Evolutionary conservation across 2,888 invertebrate genomes (phyloP).

Genomic region (Cosmia pyralina): DNA sequence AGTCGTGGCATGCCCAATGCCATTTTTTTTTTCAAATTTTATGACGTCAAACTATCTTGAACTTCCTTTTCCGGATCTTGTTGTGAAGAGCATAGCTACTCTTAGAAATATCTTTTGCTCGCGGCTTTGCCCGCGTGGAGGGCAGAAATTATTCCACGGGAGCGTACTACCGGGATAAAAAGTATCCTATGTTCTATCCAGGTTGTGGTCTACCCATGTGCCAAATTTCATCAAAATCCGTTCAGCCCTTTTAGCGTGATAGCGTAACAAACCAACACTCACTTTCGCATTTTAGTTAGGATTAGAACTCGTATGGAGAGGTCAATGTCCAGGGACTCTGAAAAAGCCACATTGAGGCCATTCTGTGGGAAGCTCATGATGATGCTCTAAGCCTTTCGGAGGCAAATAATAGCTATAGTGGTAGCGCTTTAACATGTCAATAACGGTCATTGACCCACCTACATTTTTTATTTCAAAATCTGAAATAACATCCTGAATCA

Average conservation of each 20-base stretch:
- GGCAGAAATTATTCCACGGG: too few species aligned
- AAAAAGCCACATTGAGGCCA: neutral
- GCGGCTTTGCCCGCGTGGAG: too few species aligned
- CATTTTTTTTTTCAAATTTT: conserved; percentile 6
- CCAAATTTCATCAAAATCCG: too few species aligned
- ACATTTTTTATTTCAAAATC: neutral
- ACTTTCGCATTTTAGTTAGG: too few species aligned
- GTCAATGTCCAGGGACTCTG: too few species aligned
- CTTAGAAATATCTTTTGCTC: too few species aligned
- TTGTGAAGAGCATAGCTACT: neutral
- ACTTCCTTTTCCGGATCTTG: neutral
- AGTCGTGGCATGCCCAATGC: conserved; percentile 11
- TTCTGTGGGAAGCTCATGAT: neutral
- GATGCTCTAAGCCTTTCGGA: neutral
- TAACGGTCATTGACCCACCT: neutral
- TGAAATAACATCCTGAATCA: neutral
- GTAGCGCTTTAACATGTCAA: neutral
- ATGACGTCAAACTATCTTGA: neutral
- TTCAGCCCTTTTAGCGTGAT: too few species aligned
- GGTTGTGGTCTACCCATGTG: too few species aligned
- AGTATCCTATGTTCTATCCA: too few species aligned
- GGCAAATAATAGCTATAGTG: neutral
- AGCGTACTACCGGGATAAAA: too few species aligned
- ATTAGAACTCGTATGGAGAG: neutral
- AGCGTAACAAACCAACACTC: too few species aligned